Conservation (phyloP, 2,888 invertebrate genomes). For the Drosophila nr. fundita region DNA sequence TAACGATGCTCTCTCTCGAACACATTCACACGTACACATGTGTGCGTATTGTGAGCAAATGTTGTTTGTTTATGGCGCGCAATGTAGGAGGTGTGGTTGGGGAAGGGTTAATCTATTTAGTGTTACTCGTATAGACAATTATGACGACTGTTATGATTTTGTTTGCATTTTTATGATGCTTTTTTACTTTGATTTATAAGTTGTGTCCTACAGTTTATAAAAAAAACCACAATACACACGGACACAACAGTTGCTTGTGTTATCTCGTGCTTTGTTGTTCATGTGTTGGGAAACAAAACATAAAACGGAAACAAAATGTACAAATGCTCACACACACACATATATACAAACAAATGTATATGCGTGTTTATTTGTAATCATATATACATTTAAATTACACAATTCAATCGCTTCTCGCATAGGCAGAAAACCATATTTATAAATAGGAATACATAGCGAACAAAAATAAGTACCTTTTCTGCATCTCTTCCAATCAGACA, state of each 20-base stretch:
- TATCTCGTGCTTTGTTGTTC: constrained; percentile 42
- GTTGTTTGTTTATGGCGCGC: constrained; percentile 73
- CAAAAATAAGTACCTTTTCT: constrained; percentile 12
- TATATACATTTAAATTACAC: constrained; percentile 36
- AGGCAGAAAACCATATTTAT: constrained; percentile 13
- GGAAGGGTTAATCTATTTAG: constrained; percentile 59
- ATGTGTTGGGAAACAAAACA: constrained; percentile 41
- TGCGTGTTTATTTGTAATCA: constrained; percentile 14
- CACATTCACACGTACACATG: constrained; percentile 1
- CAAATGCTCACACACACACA: constrained; percentile 3
- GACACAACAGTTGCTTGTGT: constrained; percentile 28
- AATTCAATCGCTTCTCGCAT: constrained; percentile 23
- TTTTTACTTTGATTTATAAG: constrained; percentile 23
- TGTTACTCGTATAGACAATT: constrained; percentile 23
- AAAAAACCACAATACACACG: constrained; percentile 7
- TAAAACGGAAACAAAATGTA: constrained; percentile 50
- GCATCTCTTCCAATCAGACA: constrained; percentile 2
- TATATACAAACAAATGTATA: not conserved
- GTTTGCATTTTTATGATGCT: constrained; percentile 23
- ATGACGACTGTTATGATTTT: constrained; percentile 17
- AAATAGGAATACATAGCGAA: constrained; percentile 26
- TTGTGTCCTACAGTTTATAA: constrained; percentile 14
- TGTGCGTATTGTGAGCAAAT: constrained; percentile 12
- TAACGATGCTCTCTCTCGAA: constrained; percentile 48
- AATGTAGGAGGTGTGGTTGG: constrained; percentile 56